These are phyloP conservation scores for Sebastes matsubarae DNA, from an alignment of 2,797 vertebrate species.

Conservation along the genomic window DNA sequence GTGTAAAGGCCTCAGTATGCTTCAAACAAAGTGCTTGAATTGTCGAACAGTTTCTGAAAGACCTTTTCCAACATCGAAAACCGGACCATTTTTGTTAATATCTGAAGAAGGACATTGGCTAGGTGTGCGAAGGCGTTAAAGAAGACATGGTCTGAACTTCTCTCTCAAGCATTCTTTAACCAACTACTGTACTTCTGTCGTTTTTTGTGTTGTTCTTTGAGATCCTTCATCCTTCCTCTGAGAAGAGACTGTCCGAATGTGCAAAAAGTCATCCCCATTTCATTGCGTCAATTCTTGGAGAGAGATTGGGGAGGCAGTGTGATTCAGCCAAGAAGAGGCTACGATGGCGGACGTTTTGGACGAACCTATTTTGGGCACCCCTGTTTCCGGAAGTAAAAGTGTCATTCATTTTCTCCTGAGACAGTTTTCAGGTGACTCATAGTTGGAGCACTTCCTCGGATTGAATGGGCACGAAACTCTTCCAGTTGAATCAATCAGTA, in stretches of 20 bases:
- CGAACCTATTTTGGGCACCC: not conserved
- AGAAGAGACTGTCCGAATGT: no score
- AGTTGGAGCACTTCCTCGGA: not conserved
- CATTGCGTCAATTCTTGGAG: not conserved
- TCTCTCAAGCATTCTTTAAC: not conserved
- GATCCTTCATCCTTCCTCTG: no score
- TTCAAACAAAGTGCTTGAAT: conserved; percentile 3
- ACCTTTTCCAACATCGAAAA: not conserved
- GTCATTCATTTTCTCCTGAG: not conserved
- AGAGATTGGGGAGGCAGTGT: not conserved
- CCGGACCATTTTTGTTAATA: not conserved
- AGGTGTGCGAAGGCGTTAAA: not conserved
- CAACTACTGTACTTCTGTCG: not conserved
- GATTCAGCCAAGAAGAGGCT: not conserved
- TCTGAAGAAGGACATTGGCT: not conserved
- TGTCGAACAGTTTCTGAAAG: not conserved
- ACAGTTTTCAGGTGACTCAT: not conserved
- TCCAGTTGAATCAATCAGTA: not conserved
- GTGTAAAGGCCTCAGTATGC: conserved; percentile 22
- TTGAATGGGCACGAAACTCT: not conserved
- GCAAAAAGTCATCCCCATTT: no score
- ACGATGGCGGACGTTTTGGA: not conserved
- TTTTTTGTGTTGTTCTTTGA: not conserved
- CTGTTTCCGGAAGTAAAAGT: not conserved
- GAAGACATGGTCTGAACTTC: no score